phyloP scores from a whole-genome alignment of 2,113 vertebrate species.

The Balaenoptera acutorostrata region DNA sequence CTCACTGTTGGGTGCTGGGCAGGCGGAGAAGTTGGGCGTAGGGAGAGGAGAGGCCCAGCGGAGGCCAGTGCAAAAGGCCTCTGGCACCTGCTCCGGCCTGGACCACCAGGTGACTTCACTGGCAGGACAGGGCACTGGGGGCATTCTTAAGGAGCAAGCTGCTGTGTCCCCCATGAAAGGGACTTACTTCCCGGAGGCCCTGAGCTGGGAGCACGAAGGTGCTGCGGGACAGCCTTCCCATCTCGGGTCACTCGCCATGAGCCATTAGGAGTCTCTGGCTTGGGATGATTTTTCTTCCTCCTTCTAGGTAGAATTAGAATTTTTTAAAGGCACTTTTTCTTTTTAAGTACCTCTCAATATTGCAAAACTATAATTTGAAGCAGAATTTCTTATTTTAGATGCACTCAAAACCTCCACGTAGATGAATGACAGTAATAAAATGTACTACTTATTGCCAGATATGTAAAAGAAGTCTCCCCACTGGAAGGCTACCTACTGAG shows the following conservation, averaged over 20 bases:
- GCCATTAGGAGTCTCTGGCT: neutral
- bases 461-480: neutral
- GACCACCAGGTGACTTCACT: neutral
- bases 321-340: neutral
- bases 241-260: fast-evolving
- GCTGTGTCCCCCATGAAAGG: too few species aligned
- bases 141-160: neutral
- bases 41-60: neutral
- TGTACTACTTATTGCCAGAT: fast-evolving
- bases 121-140: neutral
- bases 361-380: neutral
- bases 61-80: neutral
- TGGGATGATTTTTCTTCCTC: neutral
- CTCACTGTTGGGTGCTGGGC: neutral
- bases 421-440: neutral
- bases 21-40: neutral
- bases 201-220: too few species aligned
- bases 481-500: neutral
- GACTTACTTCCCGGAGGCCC: neutral
- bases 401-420: fast-evolving
- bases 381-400: neutral
- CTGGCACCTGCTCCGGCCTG: neutral
- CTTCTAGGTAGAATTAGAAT: neutral
- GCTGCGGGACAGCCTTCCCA: too few species aligned
- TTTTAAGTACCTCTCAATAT: neutral